These are phyloP conservation scores for Aix galericulata DNA, from an alignment of 2,113 vertebrate genomes.

Conservation along the genomic window DNA sequence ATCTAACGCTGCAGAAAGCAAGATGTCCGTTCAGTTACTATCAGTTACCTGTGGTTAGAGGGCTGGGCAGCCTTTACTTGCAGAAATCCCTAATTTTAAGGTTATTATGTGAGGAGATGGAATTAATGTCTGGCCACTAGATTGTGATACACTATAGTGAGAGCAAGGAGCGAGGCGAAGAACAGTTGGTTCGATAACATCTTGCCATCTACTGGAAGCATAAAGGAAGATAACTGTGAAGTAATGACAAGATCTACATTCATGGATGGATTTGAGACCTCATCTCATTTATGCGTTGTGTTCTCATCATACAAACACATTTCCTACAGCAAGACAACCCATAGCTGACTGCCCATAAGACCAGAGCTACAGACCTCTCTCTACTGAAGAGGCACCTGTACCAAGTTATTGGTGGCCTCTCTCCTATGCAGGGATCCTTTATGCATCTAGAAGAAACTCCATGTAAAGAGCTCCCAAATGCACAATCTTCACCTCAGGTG, in stretches of 20 bases:
- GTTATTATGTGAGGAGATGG: rapidly evolving
- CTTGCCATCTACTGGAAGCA: background rate
- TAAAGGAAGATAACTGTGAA: background rate
- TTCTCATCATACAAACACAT: background rate
- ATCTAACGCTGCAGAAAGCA: background rate
- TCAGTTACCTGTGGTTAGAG: background rate
- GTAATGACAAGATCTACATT: background rate
- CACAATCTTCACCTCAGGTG: background rate
- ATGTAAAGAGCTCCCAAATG: background rate
- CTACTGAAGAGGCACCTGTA: background rate
- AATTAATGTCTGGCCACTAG: background rate
- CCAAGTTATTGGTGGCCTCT: background rate
- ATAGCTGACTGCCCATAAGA: background rate
- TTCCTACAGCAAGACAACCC: background rate
- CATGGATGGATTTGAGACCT: background rate
- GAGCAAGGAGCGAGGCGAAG: background rate
- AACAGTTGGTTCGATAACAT: background rate
- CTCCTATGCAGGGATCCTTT: background rate
- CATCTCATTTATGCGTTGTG: background rate
- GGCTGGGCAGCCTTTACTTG: background rate
- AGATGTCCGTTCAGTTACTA: background rate
- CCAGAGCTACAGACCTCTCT: background rate
- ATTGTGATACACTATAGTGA: rapidly evolving
- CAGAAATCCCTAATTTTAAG: background rate
- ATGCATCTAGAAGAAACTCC: background rate